phyloP scores from a whole-genome alignment of 2,888 invertebrate species.

The Mamestra brassicae region DNA sequence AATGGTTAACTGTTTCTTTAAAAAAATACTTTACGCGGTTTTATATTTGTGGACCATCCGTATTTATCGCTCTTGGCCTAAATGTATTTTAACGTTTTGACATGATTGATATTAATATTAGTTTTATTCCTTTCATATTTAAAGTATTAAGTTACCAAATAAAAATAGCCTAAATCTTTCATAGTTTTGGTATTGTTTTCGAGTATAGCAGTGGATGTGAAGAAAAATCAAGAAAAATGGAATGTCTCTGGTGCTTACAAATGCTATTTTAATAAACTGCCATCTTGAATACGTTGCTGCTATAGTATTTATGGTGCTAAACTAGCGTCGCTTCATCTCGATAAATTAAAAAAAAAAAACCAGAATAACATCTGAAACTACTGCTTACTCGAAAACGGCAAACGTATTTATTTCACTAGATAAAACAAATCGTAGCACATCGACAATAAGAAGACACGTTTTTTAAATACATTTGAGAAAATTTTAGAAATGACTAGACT shows the following conservation, averaged over 20 bases:
- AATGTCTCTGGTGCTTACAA: slow-evolving; percentile 26
- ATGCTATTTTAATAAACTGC: slow-evolving; percentile 24
- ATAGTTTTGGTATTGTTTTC: slow-evolving; percentile 30
- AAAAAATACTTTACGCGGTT: slow-evolving; percentile 9
- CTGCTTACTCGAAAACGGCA: slow-evolving; percentile 39
- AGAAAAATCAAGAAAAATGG: background rate
- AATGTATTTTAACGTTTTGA: slow-evolving; percentile 51
- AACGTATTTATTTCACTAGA: slow-evolving; percentile 55
- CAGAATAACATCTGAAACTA: background rate
- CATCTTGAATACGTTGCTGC: slow-evolving; percentile 32
- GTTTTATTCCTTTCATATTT: slow-evolving; percentile 45
- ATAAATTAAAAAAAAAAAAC: background rate
- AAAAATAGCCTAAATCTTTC: slow-evolving; percentile 59
- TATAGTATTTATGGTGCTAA: slow-evolving; percentile 52
- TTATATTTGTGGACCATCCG: slow-evolving; percentile 44
- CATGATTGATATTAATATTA: slow-evolving; percentile 60
- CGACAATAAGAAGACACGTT: slow-evolving; percentile 60
- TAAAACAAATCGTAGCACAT: slow-evolving; percentile 53
- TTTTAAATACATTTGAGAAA: slow-evolving; percentile 42
- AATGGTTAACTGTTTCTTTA: slow-evolving; percentile 33
- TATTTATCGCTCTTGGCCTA: slow-evolving; percentile 64
- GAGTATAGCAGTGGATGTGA: slow-evolving; percentile 19
- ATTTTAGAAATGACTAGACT: slow-evolving; percentile 40
- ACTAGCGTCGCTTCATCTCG: slow-evolving; percentile 34
- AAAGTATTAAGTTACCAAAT: slow-evolving; percentile 67